These are phyloP conservation scores for Epinephelus malabaricus DNA, from an alignment of 2,797 vertebrate genomes.

Conservation along the genomic window DNA sequence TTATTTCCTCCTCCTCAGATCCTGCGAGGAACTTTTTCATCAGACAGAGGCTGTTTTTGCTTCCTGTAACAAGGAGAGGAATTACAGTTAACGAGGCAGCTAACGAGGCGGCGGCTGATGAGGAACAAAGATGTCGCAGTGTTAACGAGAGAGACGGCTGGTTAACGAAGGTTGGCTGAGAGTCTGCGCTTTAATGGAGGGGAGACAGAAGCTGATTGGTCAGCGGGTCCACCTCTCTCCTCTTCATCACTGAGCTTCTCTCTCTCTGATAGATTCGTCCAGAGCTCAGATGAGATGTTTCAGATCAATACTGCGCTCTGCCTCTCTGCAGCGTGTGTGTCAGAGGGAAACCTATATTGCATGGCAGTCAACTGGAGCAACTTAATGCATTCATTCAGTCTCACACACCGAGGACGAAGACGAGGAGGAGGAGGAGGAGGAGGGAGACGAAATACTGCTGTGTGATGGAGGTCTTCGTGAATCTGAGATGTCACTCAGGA, in stretches of 20 bases:
- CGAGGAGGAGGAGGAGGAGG: constrained; percentile 15
- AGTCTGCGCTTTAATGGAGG: constrained; percentile 18
- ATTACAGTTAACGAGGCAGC: constrained; percentile 52
- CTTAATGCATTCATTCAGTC: constrained; percentile 46
- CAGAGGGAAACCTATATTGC: constrained; percentile 58
- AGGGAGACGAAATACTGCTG: not conserved
- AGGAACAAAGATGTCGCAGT: constrained; percentile 17
- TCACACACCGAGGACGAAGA: constrained; percentile 1
- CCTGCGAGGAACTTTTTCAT: constrained; percentile 39
- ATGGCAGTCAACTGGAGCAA: constrained; percentile 41
- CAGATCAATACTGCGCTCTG: constrained; percentile 60
- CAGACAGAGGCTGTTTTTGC: constrained; percentile 18
- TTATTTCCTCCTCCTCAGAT: not conserved
- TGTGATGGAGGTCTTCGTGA: constrained; percentile 22
- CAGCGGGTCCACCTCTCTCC: constrained; percentile 2
- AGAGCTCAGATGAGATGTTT: constrained; percentile 57
- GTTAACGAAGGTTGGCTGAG: constrained; percentile 37
- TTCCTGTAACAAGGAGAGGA: constrained; percentile 45
- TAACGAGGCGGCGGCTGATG: constrained; percentile 43
- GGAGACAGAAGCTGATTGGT: constrained; percentile 27
- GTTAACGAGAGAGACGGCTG: constrained; percentile 42
- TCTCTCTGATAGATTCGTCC: constrained; percentile 53
- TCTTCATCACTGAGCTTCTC: not conserved
- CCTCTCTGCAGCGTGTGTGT: constrained; percentile 50
- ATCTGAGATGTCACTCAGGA: constrained; percentile 15